Evolutionary conservation across 2,888 invertebrate genomes (phyloP).

Genomic region (Opisthograptis luteolata): DNA sequence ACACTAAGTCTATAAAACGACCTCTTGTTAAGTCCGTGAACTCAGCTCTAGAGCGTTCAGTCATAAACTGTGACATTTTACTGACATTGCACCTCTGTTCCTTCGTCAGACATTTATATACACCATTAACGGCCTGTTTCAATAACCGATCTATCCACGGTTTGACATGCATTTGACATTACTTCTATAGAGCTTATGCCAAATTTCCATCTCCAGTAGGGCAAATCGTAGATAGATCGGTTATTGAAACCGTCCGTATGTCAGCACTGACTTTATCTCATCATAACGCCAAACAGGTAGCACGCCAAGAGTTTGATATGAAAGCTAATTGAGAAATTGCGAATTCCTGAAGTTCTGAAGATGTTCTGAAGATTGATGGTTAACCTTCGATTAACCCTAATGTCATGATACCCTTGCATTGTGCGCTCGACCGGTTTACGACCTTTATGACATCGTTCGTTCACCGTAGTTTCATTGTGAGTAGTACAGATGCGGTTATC

Average conservation of each 20-base stretch:
- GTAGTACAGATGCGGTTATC: constrained; percentile 75
- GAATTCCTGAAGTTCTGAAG: constrained; percentile 33
- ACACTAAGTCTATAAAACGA: constrained; percentile 10
- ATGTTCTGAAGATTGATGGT: constrained; percentile 42
- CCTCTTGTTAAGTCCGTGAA: constrained; percentile 57
- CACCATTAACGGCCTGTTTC: too few species aligned
- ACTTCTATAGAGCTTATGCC: too few species aligned
- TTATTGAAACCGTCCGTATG: constrained; percentile 25
- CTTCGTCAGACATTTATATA: constrained; percentile 63
- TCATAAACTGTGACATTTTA: constrained; percentile 77
- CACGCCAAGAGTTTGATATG: constrained; percentile 34
- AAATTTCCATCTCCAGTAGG: too few species aligned
- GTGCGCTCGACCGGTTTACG: constrained; percentile 63
- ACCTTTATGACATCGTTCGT: constrained; percentile 71
- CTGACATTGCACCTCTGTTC: constrained; percentile 68
- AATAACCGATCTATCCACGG: too few species aligned
- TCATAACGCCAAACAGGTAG: constrained; percentile 50
- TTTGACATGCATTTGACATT: too few species aligned
- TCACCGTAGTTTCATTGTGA: constrained; percentile 65
- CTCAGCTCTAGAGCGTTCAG: constrained; percentile 62
- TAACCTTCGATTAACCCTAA: constrained; percentile 56
- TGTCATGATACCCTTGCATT: constrained; percentile 60
- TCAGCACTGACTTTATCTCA: constrained; percentile 58
- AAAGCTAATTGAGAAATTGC: constrained; percentile 34
- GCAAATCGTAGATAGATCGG: too few species aligned